phyloP scores from a whole-genome alignment of 2,888 invertebrate genomes.

The Agonum fuliginosum region DNA sequence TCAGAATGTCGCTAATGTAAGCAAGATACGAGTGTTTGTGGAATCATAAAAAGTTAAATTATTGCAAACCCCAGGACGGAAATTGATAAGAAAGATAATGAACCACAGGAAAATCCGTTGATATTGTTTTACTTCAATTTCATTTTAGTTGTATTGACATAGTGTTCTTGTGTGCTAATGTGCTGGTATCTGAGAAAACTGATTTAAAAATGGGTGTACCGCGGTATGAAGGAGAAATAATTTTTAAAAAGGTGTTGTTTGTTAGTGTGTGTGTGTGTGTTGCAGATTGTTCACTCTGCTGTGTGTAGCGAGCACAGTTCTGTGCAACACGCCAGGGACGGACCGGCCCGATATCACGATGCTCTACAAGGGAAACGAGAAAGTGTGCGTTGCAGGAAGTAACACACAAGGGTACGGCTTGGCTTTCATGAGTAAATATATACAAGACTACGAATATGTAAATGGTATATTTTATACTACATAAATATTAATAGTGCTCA shows the following conservation, averaged over 20 bases:
- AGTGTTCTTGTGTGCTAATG: background rate
- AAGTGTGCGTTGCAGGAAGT: conserved; percentile 22
- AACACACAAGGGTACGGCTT: conserved; percentile 14
- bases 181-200: background rate
- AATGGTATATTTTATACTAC: background rate
- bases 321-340: background rate
- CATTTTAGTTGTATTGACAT: background rate
- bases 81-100: conserved; percentile 49
- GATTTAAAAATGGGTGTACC: background rate
- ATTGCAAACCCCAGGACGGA: conserved; percentile 30
- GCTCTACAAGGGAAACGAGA: background rate
- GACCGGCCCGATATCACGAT: conserved; percentile 43
- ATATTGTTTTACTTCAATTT: conserved; percentile 8
- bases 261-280: background rate
- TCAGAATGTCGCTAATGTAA: background rate
- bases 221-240: background rate
- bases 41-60: background rate
- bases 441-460: background rate
- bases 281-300: background rate
- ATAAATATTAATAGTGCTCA: background rate
- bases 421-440: background rate
- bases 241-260: background rate
- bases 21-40: background rate
- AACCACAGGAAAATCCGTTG: conserved; percentile 48
- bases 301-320: background rate